phyloP scores from a whole-genome alignment of 2,797 vertebrate genomes.

The Sebastes taczanowskii region DNA sequence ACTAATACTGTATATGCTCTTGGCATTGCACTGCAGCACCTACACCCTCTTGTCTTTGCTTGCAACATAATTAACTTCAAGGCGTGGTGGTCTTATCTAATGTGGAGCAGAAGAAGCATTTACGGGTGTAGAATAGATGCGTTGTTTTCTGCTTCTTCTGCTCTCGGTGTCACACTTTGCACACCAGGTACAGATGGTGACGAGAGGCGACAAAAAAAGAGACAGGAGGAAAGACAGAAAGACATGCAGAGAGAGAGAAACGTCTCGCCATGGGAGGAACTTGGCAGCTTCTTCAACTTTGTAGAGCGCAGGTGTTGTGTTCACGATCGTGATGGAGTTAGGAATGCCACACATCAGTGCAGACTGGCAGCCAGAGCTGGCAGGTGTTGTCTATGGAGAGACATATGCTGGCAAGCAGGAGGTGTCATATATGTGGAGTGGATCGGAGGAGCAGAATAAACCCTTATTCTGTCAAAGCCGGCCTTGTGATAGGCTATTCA shows the following conservation, averaged over 20 bases:
- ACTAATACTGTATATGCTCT: constrained; percentile 45
- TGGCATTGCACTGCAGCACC: constrained; percentile 23
- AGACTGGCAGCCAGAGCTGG: constrained; percentile 37
- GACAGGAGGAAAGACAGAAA: constrained; percentile 1
- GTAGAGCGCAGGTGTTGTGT: constrained; percentile 61
- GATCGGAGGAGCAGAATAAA: constrained; percentile 56
- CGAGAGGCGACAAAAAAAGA: constrained; percentile 12
- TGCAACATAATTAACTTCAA: constrained; percentile 22
- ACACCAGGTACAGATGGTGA: constrained; percentile 15
- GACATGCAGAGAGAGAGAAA: constrained; percentile 1
- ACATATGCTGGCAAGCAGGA: constrained; percentile 39
- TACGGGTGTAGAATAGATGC: neutral
- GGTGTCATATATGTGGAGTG: constrained; percentile 40
- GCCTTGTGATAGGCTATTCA: constrained; percentile 42
- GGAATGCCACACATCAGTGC: constrained; percentile 52
- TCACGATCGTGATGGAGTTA: constrained; percentile 55
- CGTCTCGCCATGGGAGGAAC: constrained; percentile 22
- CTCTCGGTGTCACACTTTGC: constrained; percentile 5
- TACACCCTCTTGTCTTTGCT: neutral
- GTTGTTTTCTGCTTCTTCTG: neutral
- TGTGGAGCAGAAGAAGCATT: constrained; percentile 6
- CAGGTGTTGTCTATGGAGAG: constrained; percentile 58
- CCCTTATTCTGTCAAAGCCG: constrained; percentile 45
- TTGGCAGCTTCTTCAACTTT: constrained; percentile 52
- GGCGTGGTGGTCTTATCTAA: constrained; percentile 6